Percentiles rank a stretch among this genome's conserved stretches.
These are phyloP conservation scores for Drosophila insularis DNA, from an alignment of 1,140 invertebrate species.

Conservation along the genomic window DNA sequence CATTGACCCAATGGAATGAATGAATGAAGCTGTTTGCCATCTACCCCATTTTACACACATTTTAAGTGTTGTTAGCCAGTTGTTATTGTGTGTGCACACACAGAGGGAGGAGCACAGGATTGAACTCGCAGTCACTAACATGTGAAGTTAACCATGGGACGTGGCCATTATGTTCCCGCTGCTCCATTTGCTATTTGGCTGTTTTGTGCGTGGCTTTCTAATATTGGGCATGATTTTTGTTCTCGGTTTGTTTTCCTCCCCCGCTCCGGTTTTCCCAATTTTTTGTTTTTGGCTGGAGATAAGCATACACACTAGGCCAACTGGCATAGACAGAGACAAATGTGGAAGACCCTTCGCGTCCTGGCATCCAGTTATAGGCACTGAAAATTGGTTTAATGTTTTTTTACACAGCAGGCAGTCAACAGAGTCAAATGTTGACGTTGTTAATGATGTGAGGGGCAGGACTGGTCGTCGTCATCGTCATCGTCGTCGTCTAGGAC, in stretches of 20 bases:
- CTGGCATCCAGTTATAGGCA: constrained; percentile 48
- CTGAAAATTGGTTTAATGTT: constrained; percentile 76
- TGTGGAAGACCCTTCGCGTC: constrained; percentile 38
- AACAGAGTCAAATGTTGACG: constrained; percentile 77
- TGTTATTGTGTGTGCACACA: constrained; percentile 56
- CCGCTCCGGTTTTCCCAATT: not conserved
- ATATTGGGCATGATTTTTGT: constrained; percentile 37
- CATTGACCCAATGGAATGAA: constrained; percentile 62
- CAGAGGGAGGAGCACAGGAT: not conserved
- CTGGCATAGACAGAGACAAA: constrained; percentile 75
- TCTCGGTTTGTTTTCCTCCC: not conserved
- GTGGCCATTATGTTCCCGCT: constrained; percentile 46
- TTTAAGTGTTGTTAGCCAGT: constrained; percentile 75
- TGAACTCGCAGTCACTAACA: not conserved
- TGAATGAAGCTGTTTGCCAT: constrained; percentile 62
- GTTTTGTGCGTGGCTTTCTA: constrained; percentile 40
- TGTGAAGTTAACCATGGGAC: constrained; percentile 18
- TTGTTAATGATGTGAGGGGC: constrained; percentile 73
- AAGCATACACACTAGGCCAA: constrained; percentile 30
- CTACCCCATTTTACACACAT: constrained; percentile 72
- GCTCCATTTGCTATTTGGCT: constrained; percentile 26
- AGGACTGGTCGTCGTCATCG: not conserved
- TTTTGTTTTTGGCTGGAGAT: constrained; percentile 10
- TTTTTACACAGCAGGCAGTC: constrained; percentile 62
- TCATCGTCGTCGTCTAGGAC: constrained; percentile 4